phyloP scores from a whole-genome alignment of 2,888 invertebrate species.

The Lasioglossum vierecki region DNA sequence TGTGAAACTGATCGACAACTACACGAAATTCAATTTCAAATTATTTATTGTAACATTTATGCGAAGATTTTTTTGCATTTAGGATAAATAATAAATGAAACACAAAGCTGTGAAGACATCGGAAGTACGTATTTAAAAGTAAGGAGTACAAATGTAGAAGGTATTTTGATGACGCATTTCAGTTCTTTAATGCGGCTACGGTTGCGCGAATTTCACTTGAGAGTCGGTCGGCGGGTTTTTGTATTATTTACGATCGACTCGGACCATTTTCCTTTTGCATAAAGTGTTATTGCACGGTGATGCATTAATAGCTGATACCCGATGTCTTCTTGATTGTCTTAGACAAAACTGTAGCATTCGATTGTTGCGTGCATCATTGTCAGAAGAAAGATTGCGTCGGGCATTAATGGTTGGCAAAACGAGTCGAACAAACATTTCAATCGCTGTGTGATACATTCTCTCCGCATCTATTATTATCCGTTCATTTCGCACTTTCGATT shows the following conservation, averaged over 20 bases:
- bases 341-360: slow-evolving; percentile 21
- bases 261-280: not conserved
- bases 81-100: not conserved
- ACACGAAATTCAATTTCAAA: not conserved
- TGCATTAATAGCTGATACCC: not conserved
- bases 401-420: not conserved
- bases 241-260: not conserved
- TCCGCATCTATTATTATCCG: slow-evolving; percentile 24
- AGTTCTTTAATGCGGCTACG: not conserved
- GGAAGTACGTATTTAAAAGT: not conserved
- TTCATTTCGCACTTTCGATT: slow-evolving; percentile 20
- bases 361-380: slow-evolving; percentile 30
- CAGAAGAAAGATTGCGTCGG: not conserved
- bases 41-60: not conserved
- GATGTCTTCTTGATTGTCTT: slow-evolving; percentile 21
- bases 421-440: slow-evolving; percentile 16
- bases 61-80: not conserved
- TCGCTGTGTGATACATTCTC: slow-evolving; percentile 14
- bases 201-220: not conserved
- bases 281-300: not conserved
- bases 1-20: not conserved
- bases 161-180: not conserved
- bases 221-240: not conserved
- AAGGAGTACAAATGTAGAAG: not conserved
- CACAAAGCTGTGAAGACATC: not conserved